Evolutionary conservation across 2,113 vertebrate species (phyloP).

Genomic region (Felis catus): DNA sequence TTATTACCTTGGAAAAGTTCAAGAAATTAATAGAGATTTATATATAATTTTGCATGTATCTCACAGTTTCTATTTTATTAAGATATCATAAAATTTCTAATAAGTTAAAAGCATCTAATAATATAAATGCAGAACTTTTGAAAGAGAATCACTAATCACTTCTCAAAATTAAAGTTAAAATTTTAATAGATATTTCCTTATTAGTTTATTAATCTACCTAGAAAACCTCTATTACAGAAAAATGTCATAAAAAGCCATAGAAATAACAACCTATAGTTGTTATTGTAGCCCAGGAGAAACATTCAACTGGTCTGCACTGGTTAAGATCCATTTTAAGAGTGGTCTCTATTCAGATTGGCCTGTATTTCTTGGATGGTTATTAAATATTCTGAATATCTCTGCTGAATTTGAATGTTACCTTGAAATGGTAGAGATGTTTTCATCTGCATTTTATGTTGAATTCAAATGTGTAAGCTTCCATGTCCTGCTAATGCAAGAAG

Average conservation of each 20-base stretch:
- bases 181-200: not conserved
- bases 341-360: not conserved
- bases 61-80: not conserved
- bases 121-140: not conserved
- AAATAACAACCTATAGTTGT: not conserved
- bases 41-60: not conserved
- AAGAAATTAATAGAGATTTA: not conserved
- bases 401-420: not conserved
- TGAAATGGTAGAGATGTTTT: not conserved
- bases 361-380: not conserved
- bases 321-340: not conserved
- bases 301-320: fast-evolving
- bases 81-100: not conserved
- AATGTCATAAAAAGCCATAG: not conserved
- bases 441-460: not conserved
- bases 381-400: not conserved
- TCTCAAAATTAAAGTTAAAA: not conserved
- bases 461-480: not conserved
- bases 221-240: not conserved
- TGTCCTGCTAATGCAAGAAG: not conserved
- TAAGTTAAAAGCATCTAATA: not conserved
- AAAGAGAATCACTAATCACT: not conserved
- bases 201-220: not conserved
- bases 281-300: not conserved
- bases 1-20: not conserved